Evolutionary conservation across 2,888 invertebrate species (phyloP), one percentile per base, ranked within the genome.

Genomic region (Nomada lathburiana): DNA sequence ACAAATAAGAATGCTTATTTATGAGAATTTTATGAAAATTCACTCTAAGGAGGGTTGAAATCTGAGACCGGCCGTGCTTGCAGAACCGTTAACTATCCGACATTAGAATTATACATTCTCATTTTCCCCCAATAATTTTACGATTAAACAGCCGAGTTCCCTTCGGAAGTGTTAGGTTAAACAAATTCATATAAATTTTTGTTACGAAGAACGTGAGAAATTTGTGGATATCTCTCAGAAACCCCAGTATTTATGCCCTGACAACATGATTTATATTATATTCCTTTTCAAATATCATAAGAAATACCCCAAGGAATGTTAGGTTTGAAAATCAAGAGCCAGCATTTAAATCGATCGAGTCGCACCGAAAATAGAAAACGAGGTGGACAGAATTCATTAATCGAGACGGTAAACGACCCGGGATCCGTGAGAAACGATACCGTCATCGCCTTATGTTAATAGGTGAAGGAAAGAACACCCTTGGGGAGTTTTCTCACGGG

Each of bases 11-110:
- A 85, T 82, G 88, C 76, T 90, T 91, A 92, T 92, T 92, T 92
- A 92, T 92, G 92, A 80, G 89, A 87, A 88, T 92, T 92, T 92
- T 92, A 92, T 92, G 92, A 92, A 92, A 92, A 92, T 92, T 83
- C 78, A 36, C 26, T 77, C 50, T 63, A 16, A 0, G 5, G 77
- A 74, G 73, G 86, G 83, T 53, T 72, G 67, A 55, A 76, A 62
- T 16, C 52, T 47, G 36, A 53, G 47, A 70, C 60, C 55, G 69
- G 57, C 67, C 67, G 50, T 57, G 47, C 57, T 69, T 29, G 18
- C 55, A 62, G 29, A 77, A 70, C 80, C 88, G 80, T 82, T 84
- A 68, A n/a, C 78, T 73, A 62, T 64, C 29, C 2, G 50, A 50
- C 29, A 11, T 11, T 26, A 52, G 5, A 2, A 7, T 26, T 29